Evolutionary conservation across 1,140 invertebrate genomes (phyloP).

Genomic region (Magallana ariakensis): DNA sequence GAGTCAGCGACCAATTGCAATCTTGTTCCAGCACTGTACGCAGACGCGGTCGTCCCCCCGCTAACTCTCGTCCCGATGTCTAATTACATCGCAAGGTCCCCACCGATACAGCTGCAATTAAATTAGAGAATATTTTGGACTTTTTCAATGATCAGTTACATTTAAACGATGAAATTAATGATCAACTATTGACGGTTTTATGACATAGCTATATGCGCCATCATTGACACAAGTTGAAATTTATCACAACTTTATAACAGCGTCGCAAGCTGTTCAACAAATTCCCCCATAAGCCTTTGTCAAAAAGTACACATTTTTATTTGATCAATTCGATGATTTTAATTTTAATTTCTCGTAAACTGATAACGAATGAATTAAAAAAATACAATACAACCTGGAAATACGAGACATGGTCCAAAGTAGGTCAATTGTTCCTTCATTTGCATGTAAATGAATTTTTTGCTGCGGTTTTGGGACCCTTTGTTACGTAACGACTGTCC

Average conservation of each 20-base stretch:
- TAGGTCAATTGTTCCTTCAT: neutral
- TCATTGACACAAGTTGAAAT: conserved; percentile 32
- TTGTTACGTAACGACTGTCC: conserved; percentile 22
- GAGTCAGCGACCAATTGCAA: conserved; percentile 5
- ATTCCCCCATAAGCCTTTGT: neutral
- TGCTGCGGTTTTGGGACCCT: neutral
- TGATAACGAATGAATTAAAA: too few species aligned
- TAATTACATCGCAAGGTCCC: conserved; percentile 39
- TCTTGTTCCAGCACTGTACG: conserved; percentile 34
- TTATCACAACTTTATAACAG: conserved; percentile 32
- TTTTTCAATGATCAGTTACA: conserved; percentile 37
- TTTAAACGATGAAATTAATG: conserved; percentile 37
- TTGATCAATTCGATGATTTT: too few species aligned
- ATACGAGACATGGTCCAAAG: neutral
- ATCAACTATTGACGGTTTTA: neutral
- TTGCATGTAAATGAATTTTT: neutral
- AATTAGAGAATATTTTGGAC: conserved; percentile 51
- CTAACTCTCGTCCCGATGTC: conserved; percentile 22
- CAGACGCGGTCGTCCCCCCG: conserved; percentile 24
- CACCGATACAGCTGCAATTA: conserved; percentile 40
- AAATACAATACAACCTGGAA: neutral
- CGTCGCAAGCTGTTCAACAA: conserved; percentile 20
- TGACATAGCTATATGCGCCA: conserved; percentile 12
- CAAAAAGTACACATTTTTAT: too few species aligned
- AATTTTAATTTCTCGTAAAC: too few species aligned